Percentiles rank a stretch among this genome's conserved stretches.
These are phyloP conservation scores for Hyperoplus lanceolatus DNA, from an alignment of 2,797 vertebrate species.

Conservation along the genomic window DNA sequence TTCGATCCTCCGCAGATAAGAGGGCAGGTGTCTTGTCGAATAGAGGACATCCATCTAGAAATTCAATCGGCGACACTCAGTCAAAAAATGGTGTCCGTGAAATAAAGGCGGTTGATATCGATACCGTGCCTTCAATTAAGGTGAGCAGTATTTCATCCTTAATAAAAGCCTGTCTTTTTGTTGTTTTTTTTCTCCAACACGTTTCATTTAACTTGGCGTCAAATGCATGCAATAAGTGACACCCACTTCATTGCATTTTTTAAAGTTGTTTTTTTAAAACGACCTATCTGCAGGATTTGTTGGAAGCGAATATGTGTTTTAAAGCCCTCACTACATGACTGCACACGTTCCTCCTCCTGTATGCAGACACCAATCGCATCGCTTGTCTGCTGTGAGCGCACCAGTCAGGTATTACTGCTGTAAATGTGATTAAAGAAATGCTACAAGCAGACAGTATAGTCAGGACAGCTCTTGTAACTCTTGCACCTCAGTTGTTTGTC, in stretches of 20 bases:
- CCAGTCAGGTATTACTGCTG: conserved; percentile 62
- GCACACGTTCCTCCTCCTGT: conserved; percentile 54
- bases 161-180: neutral
- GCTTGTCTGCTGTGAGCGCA: conserved; percentile 67
- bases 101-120: conserved; percentile 71
- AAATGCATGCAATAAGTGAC: neutral
- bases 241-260: neutral
- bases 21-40: conserved; percentile 84
- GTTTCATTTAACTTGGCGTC: neutral
- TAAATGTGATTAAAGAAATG: conserved; percentile 83
- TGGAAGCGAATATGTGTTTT: conserved; percentile 39
- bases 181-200: neutral
- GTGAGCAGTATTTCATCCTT: conserved; percentile 32
- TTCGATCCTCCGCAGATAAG: conserved; percentile 84
- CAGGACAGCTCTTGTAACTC: conserved; percentile 32
- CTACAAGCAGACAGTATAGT: conserved; percentile 55
- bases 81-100: conserved; percentile 73
- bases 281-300: neutral
- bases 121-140: conserved; percentile 58
- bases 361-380: conserved; percentile 61
- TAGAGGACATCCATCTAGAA: conserved; percentile 82
- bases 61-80: conserved; percentile 76
- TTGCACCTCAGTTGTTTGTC: conserved; percentile 27
- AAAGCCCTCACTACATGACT: conserved; percentile 28
- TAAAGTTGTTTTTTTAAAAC: neutral